Conservation (phyloP, 2,888 invertebrate species). For the Cataglyphis rosenhaueri region DNA sequence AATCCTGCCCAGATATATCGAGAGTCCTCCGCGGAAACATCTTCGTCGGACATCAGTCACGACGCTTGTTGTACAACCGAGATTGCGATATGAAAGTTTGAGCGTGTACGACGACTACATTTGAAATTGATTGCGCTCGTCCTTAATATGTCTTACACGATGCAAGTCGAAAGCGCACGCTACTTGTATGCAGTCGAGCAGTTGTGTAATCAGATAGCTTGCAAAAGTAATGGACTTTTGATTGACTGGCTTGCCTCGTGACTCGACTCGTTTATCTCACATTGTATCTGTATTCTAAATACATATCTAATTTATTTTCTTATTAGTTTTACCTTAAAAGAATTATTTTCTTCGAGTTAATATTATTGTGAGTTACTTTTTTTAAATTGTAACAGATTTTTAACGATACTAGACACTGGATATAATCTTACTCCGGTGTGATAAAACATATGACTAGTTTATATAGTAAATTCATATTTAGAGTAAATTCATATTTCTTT, state of each 20-base stretch:
- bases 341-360: not conserved
- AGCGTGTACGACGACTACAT: constrained; percentile 16
- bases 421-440: not conserved
- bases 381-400: not conserved
- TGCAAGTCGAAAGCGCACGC: constrained; percentile 11
- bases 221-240: constrained; percentile 22
- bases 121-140: constrained; percentile 13
- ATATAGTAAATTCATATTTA: not conserved
- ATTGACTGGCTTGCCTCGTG: not conserved
- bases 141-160: constrained; percentile 32
- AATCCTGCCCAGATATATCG: constrained; percentile 50
- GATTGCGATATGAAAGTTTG: constrained; percentile 56
- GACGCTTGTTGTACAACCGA: constrained; percentile 37
- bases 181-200: not conserved
- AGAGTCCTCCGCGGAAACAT: constrained; percentile 58
- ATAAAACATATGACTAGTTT: constrained; percentile 3
- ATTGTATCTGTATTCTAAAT: not conserved
- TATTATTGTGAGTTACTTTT: not conserved
- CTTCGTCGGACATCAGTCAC: constrained; percentile 66
- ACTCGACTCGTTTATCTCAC: constrained; percentile 6
- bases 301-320: not conserved
- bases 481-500: not conserved
- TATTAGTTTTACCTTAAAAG: not conserved
- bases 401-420: not conserved
- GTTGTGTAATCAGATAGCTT: not conserved